phyloP scores from a whole-genome alignment of 1,140 invertebrate genomes.

The Aphelenchoides avenae region DNA sequence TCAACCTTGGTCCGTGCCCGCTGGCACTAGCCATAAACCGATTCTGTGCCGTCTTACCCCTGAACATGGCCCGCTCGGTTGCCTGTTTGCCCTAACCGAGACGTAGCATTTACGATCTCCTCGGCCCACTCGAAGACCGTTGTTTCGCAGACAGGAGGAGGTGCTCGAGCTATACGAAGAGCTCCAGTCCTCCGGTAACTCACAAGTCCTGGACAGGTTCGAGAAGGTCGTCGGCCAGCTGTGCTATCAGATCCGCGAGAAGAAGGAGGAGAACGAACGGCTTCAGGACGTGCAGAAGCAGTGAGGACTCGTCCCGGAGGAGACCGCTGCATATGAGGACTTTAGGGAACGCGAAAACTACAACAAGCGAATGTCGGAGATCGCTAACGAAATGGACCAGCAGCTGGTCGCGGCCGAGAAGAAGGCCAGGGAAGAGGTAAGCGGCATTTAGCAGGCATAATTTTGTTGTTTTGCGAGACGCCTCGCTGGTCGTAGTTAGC shows the following conservation, averaged over 20 bases:
- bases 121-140: too few species aligned
- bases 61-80: too few species aligned
- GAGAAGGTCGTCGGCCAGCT: slow-evolving; percentile 61
- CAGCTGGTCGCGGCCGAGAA: slow-evolving; percentile 63
- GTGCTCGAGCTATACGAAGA: slow-evolving; percentile 62
- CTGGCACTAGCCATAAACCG: too few species aligned
- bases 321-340: slow-evolving; percentile 62
- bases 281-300: slow-evolving; percentile 60
- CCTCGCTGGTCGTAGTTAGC: too few species aligned
- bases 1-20: too few species aligned
- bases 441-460: too few species aligned
- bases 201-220: slow-evolving; percentile 60
- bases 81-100: background rate
- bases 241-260: slow-evolving; percentile 60
- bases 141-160: slow-evolving; percentile 55
- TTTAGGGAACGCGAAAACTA: slow-evolving; percentile 63
- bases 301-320: slow-evolving; percentile 46
- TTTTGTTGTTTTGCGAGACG: too few species aligned
- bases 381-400: slow-evolving; percentile 67
- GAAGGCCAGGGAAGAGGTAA: slow-evolving; percentile 59
- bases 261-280: slow-evolving; percentile 60
- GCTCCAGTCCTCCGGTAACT: slow-evolving; percentile 59
- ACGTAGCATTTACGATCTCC: too few species aligned
- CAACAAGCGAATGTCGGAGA: slow-evolving; percentile 53
- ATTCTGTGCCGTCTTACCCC: too few species aligned